Percentiles rank a stretch among this genome's conserved stretches.
phyloP scores from a whole-genome alignment of 2,888 invertebrate genomes.

The Eustalomyia histrio region DNA sequence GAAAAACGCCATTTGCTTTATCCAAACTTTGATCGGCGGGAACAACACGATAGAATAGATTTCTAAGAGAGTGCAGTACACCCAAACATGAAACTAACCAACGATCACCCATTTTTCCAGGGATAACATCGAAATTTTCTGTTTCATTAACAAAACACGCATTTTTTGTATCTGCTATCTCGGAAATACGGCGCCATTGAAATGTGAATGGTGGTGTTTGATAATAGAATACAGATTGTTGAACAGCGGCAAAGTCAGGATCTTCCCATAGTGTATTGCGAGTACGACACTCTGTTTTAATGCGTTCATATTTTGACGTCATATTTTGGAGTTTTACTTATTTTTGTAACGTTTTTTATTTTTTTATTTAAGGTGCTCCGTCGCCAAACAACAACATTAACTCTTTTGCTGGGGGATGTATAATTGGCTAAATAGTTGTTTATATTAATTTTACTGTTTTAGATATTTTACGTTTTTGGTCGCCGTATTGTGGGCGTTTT shows the following conservation, averaged over 20 bases:
- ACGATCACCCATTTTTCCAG: constrained; percentile 94
- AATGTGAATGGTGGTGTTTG: constrained; percentile 96
- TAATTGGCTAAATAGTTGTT: constrained; percentile 3
- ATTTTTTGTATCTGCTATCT: constrained; percentile 80
- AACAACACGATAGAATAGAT: constrained; percentile 93
- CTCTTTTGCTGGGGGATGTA: not conserved
- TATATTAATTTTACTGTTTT: constrained; percentile 21
- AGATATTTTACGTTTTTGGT: constrained; percentile 27
- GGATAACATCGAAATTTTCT: constrained; percentile 89
- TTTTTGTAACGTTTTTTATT: constrained; percentile 11
- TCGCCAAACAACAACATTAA: constrained; percentile 50
- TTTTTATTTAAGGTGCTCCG: constrained; percentile 25
- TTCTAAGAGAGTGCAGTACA: constrained; percentile 90
- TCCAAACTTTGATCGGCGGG: constrained; percentile 93
- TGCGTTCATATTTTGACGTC: constrained; percentile 86
- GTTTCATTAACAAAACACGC: constrained; percentile 81
- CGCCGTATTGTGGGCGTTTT: constrained; percentile 53
- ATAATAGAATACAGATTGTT: constrained; percentile 94
- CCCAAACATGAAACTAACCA: constrained; percentile 95
- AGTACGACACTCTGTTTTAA: constrained; percentile 89
- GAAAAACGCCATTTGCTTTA: constrained; percentile 87
- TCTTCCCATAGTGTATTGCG: constrained; percentile 93
- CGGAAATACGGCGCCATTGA: constrained; percentile 92
- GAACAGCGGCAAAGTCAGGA: constrained; percentile 93
- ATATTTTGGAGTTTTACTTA: constrained; percentile 64